These are phyloP conservation scores for Prinia subflava DNA, from an alignment of 2,113 vertebrate species.

Conservation along the genomic window DNA sequence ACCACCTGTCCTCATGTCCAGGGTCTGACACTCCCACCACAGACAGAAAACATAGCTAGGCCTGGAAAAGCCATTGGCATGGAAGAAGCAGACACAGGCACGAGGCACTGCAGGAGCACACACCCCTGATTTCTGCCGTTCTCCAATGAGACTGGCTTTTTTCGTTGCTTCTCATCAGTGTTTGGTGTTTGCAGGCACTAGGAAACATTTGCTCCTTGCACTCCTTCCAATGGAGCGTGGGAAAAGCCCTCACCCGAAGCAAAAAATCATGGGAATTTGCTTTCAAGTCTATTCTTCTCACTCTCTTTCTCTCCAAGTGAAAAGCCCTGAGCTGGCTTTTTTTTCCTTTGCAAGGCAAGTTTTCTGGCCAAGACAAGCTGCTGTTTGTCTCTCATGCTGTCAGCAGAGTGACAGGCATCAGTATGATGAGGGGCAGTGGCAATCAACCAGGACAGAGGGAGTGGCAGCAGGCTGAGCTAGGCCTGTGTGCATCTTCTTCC, in stretches of 20 bases:
- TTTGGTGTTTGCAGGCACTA: neutral
- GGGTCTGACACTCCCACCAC: rapidly evolving
- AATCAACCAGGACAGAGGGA: neutral
- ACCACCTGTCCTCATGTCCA: neutral
- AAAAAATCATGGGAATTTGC: conserved; percentile 52
- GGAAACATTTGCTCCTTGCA: conserved; percentile 43
- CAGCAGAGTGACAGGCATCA: conserved; percentile 27
- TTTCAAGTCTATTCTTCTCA: conserved; percentile 65
- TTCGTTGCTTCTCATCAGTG: neutral
- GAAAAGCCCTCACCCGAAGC: conserved; percentile 45
- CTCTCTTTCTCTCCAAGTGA: conserved; percentile 45
- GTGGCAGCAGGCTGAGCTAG: neutral
- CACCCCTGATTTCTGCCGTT: neutral
- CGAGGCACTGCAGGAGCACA: rapidly evolving
- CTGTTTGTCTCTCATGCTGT: conserved; percentile 25
- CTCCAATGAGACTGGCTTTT: neutral
- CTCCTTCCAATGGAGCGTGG: conserved; percentile 43
- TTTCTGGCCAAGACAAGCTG: conserved; percentile 34
- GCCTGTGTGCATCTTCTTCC: neutral
- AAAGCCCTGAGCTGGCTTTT: conserved; percentile 60
- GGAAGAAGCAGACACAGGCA: neutral
- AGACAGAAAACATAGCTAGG: neutral
- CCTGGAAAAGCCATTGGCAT: neutral
- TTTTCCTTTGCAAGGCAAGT: conserved; percentile 45
- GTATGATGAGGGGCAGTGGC: neutral